A percentile compares a stretch with the other conserved stretches of the same genome.
Evolutionary conservation across 1,140 invertebrate genomes (phyloP).

Genomic region (Oncopeltus fasciatus): DNA sequence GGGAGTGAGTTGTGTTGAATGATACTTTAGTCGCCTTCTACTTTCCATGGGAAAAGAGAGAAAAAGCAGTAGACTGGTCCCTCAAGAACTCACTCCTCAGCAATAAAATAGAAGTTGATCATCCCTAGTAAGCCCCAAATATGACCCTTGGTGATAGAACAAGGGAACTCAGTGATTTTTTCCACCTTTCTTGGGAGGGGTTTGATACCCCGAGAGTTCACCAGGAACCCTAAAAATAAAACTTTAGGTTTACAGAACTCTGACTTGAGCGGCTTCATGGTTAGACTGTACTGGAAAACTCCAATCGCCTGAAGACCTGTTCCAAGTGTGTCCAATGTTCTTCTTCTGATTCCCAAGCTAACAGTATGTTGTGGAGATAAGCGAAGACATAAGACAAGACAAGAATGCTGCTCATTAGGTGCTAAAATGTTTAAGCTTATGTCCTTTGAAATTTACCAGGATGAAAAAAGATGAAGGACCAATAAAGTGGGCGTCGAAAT

Average conservation of each 20-base stretch:
- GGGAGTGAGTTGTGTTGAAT: no score
- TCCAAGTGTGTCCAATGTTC: constrained; percentile 22
- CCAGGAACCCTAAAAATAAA: no score
- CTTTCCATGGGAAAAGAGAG: no score
- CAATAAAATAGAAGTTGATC: constrained; percentile 32
- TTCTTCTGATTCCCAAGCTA: constrained; percentile 18
- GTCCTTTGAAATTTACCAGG: not conserved
- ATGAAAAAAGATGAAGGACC: not conserved
- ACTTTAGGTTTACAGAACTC: not conserved
- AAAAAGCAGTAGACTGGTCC: no score
- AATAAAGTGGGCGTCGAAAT: not conserved
- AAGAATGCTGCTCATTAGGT: no score
- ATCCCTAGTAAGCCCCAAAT: constrained; percentile 30
- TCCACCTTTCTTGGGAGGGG: constrained; percentile 7
- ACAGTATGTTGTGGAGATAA: constrained; percentile 27
- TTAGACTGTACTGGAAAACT: not conserved
- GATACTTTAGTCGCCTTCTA: no score
- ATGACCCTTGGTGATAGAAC: constrained; percentile 1
- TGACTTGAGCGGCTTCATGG: not conserved
- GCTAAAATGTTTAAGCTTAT: no score
- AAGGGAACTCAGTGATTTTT: constrained; percentile 2
- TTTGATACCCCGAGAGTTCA: constrained; percentile 9
- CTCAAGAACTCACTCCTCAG: no score
- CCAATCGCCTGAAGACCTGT: constrained; percentile 14
- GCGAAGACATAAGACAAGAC: constrained; percentile 11